A percentile compares a stretch with the other conserved stretches of the same genome.
These are phyloP conservation scores for Seira ritae DNA, from an alignment of 2,888 invertebrate genomes.

Conservation along the genomic window DNA sequence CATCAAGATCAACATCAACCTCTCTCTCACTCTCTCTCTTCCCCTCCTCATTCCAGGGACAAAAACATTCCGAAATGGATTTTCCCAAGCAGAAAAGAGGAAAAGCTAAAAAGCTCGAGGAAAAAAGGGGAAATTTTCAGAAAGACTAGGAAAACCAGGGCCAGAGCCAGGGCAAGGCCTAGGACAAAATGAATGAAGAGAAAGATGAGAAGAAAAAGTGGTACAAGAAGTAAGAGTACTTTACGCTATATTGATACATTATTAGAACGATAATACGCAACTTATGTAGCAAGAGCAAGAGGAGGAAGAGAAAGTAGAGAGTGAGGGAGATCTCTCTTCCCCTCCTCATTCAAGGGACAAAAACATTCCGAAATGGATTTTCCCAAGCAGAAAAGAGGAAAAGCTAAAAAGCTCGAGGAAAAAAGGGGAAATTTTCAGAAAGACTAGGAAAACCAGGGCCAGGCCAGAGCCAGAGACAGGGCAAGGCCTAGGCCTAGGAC, in stretches of 20 bases:
- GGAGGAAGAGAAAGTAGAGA: constrained; percentile 42
- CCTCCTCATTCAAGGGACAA: constrained; percentile 1
- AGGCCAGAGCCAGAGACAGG: not conserved
- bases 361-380: constrained; percentile 56
- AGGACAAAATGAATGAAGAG: constrained; percentile 29
- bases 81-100: constrained; percentile 52
- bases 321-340: not conserved
- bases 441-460: not conserved
- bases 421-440: not conserved
- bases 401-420: constrained; percentile 30
- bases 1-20: constrained; percentile 2
- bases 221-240: not conserved
- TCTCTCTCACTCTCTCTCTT: not conserved
- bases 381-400: constrained; percentile 56
- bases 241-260: not conserved
- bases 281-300: constrained; percentile 25
- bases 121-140: not conserved
- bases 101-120: constrained; percentile 35
- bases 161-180: not conserved
- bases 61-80: constrained; percentile 56
- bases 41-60: not conserved
- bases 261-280: constrained; percentile 1
- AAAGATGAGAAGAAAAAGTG: constrained; percentile 22
- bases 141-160: not conserved
- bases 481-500: not conserved